phyloP scores from a whole-genome alignment of 64 coral and sea anemone genomes.

The Acropora yongei region DNA sequence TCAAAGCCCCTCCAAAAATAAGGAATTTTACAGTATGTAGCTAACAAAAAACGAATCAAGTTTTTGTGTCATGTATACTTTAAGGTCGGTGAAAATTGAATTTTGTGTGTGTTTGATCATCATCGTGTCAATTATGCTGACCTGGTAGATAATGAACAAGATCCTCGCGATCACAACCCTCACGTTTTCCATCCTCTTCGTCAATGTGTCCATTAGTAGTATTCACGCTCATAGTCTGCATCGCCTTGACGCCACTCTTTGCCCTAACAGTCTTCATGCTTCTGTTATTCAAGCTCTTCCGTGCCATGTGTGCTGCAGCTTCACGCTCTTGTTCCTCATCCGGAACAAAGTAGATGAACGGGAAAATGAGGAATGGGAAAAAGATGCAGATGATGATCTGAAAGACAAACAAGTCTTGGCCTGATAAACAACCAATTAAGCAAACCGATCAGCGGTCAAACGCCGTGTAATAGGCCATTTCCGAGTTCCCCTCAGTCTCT shows the following conservation, averaged over 20 bases:
- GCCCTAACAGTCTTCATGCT: neutral
- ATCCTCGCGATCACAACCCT: conserved; percentile 51
- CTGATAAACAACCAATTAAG: too few relatives aligned
- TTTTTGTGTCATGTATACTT: too few relatives aligned
- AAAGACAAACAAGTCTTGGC: neutral
- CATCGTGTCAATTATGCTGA: neutral
- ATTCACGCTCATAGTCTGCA: neutral
- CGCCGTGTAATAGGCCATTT: too few relatives aligned
- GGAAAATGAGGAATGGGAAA: conserved; percentile 75
- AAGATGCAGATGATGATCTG: conserved; percentile 89
- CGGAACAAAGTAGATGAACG: conserved; percentile 90
- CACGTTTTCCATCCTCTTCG: conserved; percentile 13
- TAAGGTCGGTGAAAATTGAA: too few relatives aligned
- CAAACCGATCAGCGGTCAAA: too few relatives aligned
- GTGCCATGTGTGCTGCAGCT: conserved; percentile 24
- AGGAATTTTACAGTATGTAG: too few relatives aligned
- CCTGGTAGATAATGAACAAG: conserved; percentile 88
- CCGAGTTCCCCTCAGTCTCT: too few relatives aligned
- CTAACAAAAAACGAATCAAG: too few relatives aligned
- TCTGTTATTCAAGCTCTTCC: conserved; percentile 5
- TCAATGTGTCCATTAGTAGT: conserved; percentile 10
- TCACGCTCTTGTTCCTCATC: conserved; percentile 82
- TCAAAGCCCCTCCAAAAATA: too few relatives aligned
- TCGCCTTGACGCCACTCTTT: neutral
- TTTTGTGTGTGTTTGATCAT: too few relatives aligned